Evolutionary conservation across 2,888 invertebrate genomes (phyloP), one percentile per base, ranked within the genome.

Genomic region (Zygogramma bicolorata): DNA sequence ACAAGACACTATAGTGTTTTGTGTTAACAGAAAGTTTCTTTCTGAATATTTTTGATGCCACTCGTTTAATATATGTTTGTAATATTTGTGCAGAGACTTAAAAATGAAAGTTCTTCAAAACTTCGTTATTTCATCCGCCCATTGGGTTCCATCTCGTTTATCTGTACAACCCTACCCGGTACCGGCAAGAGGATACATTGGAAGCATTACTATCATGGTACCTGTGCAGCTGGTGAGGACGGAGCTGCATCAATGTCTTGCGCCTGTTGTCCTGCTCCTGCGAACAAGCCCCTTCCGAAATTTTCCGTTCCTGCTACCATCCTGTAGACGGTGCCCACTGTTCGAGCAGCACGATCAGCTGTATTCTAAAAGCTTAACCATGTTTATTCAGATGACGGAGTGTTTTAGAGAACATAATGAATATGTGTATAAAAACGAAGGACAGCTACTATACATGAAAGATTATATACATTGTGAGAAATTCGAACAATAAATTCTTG

Each of bases 261-360:
- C 20, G 63, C 68, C 42, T 69, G 68, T 57, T 78, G 75, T 71
- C 76, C 77, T 72, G 79, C 75, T 66, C 89, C 89, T 80, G 90
- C 88, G 86, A 90, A 88, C 75, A 90, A 88, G 86, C 92, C 91
- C 85, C 91, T 91, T 85, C 92, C 92, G 83, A 93, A 90, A 86
- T 92, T 92, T 89, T 94, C 93, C 79, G 94, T 94, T 85, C 92
- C 92, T 81, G 94, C 93, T 85, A 94, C 92, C 88, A 94, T 91
- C 76, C 94, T 91, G 90, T 93, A 93, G 84, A 93, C 92, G 83
- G 92, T 91, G 84, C 94, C 94, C 75, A 93, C 93, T 82, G 94
- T 93, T 86, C 94, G 90, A 83, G 94, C 94, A 89, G 93, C 92
- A 86, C 93, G 91, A 89, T 93, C 94, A 85, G 94, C 93, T 84